phyloP scores from a whole-genome alignment of 2,113 vertebrate genomes.

The Ranitomeya imitator region DNA sequence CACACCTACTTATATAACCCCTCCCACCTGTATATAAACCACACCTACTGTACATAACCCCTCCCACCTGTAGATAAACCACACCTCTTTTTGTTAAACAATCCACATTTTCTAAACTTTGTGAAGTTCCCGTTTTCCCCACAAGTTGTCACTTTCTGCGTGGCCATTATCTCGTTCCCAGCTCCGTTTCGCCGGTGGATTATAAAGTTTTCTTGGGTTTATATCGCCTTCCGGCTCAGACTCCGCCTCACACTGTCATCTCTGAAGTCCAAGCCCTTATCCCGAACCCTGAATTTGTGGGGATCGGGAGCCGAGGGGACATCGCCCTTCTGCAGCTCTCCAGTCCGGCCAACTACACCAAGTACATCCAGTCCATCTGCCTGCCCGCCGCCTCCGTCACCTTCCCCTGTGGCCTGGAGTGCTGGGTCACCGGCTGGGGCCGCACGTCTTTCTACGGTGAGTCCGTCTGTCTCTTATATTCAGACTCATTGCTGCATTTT shows the following conservation, averaged over 20 bases:
- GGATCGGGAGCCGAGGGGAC: slow-evolving; percentile 84
- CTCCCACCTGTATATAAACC: too few relatives aligned
- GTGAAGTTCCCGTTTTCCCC: too few relatives aligned
- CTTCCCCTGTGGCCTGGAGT: slow-evolving; percentile 77
- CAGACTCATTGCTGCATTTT: background rate
- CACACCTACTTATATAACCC: too few relatives aligned
- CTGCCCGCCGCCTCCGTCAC: slow-evolving; percentile 73
- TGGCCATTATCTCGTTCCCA: background rate
- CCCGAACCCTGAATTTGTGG: slow-evolving; percentile 83
- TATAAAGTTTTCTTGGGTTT: slow-evolving; percentile 80
- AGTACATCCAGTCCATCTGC: slow-evolving; percentile 80
- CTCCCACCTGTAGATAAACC: too few relatives aligned
- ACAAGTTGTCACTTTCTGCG: too few relatives aligned
- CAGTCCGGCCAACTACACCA: slow-evolving; percentile 73
- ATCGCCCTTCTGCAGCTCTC: slow-evolving; percentile 64
- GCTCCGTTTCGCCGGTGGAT: background rate
- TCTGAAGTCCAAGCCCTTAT: slow-evolving; percentile 75
- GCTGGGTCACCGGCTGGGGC: slow-evolving; percentile 96
- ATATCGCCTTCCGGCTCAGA: slow-evolving; percentile 73
- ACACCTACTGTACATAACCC: too few relatives aligned
- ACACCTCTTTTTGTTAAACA: too few relatives aligned
- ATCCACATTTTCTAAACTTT: too few relatives aligned
- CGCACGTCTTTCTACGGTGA: slow-evolving; percentile 80
- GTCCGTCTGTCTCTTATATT: slow-evolving; percentile 26
- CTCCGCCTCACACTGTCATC: slow-evolving; percentile 56